These are phyloP conservation scores for Orientallactaga bullata DNA, from an alignment of 2,113 vertebrate genomes.

Conservation along the genomic window DNA sequence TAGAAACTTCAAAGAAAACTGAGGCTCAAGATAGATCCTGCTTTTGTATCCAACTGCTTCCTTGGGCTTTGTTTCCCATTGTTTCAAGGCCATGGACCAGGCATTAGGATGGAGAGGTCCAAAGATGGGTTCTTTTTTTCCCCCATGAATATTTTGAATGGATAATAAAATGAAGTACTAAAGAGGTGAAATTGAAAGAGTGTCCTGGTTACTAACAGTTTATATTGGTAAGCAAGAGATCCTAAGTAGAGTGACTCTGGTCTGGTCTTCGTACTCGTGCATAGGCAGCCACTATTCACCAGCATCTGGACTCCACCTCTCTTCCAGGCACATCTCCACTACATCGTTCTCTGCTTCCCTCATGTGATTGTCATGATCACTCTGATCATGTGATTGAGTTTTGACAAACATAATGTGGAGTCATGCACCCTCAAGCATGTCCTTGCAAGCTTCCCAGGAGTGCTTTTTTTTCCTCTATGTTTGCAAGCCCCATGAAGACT, in stretches of 20 bases:
- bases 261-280: neutral
- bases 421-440: accelerated
- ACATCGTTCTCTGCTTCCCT: neutral
- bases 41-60: neutral
- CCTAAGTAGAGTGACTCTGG: neutral
- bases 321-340: neutral
- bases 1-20: conserved; percentile 66
- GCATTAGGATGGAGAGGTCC: neutral
- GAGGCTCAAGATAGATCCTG: neutral
- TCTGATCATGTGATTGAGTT: neutral
- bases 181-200: neutral
- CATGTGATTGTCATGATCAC: neutral
- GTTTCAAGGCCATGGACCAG: neutral
- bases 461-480: neutral
- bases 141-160: neutral
- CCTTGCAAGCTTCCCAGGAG: neutral
- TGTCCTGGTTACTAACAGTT: neutral
- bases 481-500: neutral
- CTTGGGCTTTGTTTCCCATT: neutral
- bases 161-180: conserved; percentile 25
- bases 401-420: neutral
- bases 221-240: neutral
- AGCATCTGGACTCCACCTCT: neutral
- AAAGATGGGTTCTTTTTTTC: conserved; percentile 32
- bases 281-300: neutral